These are phyloP conservation scores for Montipora foliosa DNA, from an alignment of 64 coral and sea anemone species.

Conservation along the genomic window DNA sequence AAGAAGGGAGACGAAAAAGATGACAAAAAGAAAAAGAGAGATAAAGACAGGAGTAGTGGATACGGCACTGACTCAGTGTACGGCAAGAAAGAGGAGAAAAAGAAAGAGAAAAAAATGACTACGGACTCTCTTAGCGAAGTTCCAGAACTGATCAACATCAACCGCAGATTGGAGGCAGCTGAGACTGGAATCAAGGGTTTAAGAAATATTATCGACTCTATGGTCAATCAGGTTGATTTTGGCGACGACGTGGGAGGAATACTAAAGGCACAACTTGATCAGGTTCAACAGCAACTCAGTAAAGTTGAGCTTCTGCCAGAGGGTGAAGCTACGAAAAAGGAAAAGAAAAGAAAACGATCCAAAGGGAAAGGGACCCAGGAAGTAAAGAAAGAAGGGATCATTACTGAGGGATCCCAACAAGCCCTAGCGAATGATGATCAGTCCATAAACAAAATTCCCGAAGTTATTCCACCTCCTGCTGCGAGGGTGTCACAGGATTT, in stretches of 20 bases:
- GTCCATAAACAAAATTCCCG: conserved; percentile 50
- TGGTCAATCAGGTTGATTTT: conserved; percentile 96
- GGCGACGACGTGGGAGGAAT: conserved; percentile 90
- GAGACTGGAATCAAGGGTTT: conserved; percentile 84
- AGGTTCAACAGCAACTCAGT: conserved; percentile 79
- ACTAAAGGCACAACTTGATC: conserved; percentile 84
- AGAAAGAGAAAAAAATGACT: conserved; percentile 69
- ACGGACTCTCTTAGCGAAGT: conserved; percentile 58
- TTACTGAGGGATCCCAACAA: conserved; percentile 74
- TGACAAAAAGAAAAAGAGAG: conserved; percentile 65
- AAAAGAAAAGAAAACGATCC: conserved; percentile 80
- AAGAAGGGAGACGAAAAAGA: conserved; percentile 77
- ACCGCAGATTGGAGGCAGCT: conserved; percentile 77
- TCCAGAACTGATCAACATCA: conserved; percentile 86
- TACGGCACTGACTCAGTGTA: conserved; percentile 39
- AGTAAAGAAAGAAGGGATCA: conserved; percentile 69
- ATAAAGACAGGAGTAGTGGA: conserved; percentile 23
- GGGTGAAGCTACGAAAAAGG: conserved; percentile 59
- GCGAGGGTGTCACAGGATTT: conserved; percentile 3
- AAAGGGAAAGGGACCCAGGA: conserved; percentile 63
- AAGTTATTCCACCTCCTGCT: conserved; percentile 65
- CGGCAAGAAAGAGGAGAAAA: conserved; percentile 78
- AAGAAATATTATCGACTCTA: conserved; percentile 92
- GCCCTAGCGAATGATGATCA: conserved; percentile 32
- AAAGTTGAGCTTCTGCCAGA: conserved; percentile 74